These are phyloP conservation scores for Tetragonula clypearis DNA, from an alignment of 1,140 invertebrate species.

Conservation along the genomic window DNA sequence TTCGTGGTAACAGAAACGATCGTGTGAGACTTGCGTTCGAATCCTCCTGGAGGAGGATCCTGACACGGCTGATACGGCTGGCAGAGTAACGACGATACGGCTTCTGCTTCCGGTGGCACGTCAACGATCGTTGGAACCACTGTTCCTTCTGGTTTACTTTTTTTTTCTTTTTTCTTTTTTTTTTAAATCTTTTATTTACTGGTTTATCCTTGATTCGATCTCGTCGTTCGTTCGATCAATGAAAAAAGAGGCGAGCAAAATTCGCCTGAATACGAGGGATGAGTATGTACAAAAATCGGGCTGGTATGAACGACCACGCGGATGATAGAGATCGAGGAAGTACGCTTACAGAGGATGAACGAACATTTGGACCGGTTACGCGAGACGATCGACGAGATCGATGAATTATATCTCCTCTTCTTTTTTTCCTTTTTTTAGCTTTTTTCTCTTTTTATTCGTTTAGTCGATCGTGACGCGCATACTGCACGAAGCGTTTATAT, in stretches of 20 bases:
- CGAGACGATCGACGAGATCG: slow-evolving; percentile 29
- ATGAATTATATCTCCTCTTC: neutral
- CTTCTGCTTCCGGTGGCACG: neutral
- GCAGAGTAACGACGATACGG: slow-evolving; percentile 38
- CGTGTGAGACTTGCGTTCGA: neutral
- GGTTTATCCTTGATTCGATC: neutral
- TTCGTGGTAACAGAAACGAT: slow-evolving; percentile 1
- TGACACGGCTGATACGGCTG: slow-evolving; percentile 3
- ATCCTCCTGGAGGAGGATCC: slow-evolving; percentile 22
- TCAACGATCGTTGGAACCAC: slow-evolving; percentile 11
- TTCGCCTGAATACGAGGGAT: neutral
- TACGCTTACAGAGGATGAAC: neutral
- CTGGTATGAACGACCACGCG: neutral
- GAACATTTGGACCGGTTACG: neutral
- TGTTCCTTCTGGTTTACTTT: neutral
- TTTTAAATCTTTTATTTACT: neutral
- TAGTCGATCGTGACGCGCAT: slow-evolving; percentile 4
- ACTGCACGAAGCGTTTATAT: neutral
- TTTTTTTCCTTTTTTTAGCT: too few relatives aligned
- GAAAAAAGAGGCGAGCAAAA: neutral
- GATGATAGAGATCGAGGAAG: neutral
- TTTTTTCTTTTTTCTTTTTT: neutral
- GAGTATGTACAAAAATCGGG: slow-evolving; percentile 22
- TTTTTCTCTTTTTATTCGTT: neutral
- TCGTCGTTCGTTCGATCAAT: slow-evolving; percentile 18